Conservation (phyloP, 2,797 vertebrate genomes). For the Arrhamphus sclerolepis region DNA sequence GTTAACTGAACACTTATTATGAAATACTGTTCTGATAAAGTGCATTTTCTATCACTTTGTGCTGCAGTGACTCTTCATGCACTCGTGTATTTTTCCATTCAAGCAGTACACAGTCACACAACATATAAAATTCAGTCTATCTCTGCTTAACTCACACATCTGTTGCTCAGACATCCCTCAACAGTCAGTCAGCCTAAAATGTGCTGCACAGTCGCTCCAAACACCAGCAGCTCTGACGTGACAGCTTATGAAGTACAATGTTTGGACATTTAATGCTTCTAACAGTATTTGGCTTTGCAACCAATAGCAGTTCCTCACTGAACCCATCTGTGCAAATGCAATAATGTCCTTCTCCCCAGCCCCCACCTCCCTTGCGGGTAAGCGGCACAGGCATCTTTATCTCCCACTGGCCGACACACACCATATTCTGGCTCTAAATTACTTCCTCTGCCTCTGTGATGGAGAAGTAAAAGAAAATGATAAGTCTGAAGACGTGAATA, state of each 20-base stretch:
- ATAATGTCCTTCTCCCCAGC: constrained; percentile 44
- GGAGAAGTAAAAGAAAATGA: constrained; percentile 74
- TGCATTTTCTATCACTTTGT: neutral
- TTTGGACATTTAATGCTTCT: constrained; percentile 52
- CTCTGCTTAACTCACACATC: constrained; percentile 10
- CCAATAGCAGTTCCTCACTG: constrained; percentile 39
- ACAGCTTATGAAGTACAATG: constrained; percentile 33
- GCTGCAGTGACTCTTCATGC: neutral
- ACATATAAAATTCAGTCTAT: neutral
- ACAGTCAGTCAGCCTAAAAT: constrained; percentile 17
- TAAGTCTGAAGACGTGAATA: constrained; percentile 72
- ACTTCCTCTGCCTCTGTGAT: constrained; percentile 74
- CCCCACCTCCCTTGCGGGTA: constrained; percentile 27
- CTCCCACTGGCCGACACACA: constrained; percentile 59
- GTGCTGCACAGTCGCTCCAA: neutral
- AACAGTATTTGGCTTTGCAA: constrained; percentile 41
- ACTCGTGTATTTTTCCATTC: neutral
- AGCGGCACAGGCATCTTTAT: constrained; percentile 67
- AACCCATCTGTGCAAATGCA: constrained; percentile 55
- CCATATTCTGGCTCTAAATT: constrained; percentile 76
- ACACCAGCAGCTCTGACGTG: constrained; percentile 33
- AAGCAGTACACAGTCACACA: neutral
- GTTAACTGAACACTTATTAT: neutral
- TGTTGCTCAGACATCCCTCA: constrained; percentile 11
- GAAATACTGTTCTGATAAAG: neutral